phyloP scores from a whole-genome alignment of 2,888 invertebrate species.

The Andrena minutula region DNA sequence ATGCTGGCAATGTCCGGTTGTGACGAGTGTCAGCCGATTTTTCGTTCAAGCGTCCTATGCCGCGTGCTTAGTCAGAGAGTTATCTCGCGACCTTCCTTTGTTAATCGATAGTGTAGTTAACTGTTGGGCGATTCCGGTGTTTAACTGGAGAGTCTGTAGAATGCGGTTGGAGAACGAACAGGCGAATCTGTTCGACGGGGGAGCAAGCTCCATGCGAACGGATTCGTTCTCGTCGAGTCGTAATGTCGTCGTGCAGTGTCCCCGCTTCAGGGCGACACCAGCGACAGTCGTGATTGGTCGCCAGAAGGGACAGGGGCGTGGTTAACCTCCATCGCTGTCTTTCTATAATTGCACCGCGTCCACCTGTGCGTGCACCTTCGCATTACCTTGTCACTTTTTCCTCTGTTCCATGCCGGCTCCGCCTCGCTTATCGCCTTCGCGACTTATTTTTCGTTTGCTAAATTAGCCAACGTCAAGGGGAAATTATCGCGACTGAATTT shows the following conservation, averaged over 20 bases:
- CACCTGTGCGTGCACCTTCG: conserved; percentile 25
- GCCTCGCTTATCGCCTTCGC: neutral
- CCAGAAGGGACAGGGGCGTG: conserved; percentile 83
- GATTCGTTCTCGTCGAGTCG: conserved; percentile 74
- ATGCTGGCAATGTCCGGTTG: no score
- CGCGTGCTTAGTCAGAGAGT: no score
- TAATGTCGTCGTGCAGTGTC: conserved; percentile 79
- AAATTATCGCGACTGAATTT: neutral
- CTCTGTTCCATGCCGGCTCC: neutral
- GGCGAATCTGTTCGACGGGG: conserved; percentile 35
- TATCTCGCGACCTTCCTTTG: no score
- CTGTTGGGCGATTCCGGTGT: no score
- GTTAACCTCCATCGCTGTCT: conserved; percentile 83
- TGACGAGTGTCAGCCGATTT: no score
- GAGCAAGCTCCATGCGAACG: conserved; percentile 46
- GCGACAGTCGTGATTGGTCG: conserved; percentile 82
- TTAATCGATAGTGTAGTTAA: no score
- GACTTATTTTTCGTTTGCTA: conserved; percentile 10
- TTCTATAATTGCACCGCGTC: conserved; percentile 76
- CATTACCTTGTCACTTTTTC: neutral
- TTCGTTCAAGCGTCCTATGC: no score
- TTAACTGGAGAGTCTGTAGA: neutral
- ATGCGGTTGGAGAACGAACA: conserved; percentile 24
- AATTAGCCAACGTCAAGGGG: neutral
- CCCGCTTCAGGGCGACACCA: conserved; percentile 72